phyloP scores from a whole-genome alignment of 1,140 invertebrate genomes.

The Orius laevigatus region DNA sequence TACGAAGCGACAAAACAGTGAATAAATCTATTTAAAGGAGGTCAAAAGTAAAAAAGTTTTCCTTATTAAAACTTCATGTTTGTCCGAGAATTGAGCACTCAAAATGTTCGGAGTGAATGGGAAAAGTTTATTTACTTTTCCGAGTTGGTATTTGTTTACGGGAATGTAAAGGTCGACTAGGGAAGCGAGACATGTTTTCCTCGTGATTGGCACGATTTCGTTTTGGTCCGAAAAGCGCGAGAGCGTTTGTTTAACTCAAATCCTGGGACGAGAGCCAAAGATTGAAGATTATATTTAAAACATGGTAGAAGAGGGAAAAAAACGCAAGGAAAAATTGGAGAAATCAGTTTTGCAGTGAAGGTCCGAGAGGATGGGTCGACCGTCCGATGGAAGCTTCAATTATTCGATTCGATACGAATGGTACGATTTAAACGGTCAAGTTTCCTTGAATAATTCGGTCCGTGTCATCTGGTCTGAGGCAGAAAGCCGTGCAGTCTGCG shows the following conservation, averaged over 20 bases:
- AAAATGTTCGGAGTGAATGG: no score
- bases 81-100: no score
- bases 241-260: neutral
- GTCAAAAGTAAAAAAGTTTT: no score
- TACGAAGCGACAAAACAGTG: no score
- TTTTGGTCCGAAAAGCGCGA: neutral
- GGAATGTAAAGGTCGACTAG: no score
- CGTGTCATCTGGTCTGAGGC: constrained; percentile 10
- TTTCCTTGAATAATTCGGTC: constrained; percentile 16
- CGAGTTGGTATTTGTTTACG: no score
- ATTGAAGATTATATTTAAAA: neutral
- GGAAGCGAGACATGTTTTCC: no score
- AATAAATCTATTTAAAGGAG: no score
- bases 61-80: no score
- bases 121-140: no score
- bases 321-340: neutral
- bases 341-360: neutral
- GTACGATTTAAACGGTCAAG: constrained; percentile 14
- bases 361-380: neutral
- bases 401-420: constrained; percentile 15
- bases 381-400: neutral
- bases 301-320: no score
- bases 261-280: neutral
- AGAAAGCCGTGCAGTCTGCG: constrained; percentile 18
- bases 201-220: neutral